phyloP scores from a whole-genome alignment of 2,888 invertebrate genomes.

The Rhagonycha fulva region DNA sequence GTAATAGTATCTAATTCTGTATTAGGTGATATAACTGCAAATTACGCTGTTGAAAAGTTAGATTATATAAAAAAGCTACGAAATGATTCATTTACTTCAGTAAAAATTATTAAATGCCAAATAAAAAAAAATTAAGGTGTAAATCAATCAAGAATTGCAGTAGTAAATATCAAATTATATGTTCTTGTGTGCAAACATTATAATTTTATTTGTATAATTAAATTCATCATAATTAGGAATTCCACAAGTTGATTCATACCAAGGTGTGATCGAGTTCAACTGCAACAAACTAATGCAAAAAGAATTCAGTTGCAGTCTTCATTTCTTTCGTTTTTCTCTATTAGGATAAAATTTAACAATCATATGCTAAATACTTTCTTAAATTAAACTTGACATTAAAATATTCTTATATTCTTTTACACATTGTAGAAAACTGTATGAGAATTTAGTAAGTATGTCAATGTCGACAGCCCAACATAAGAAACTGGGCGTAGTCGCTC shows the following conservation, averaged over 20 bases:
- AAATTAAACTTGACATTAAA: background rate
- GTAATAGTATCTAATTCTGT: background rate
- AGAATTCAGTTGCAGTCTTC: background rate
- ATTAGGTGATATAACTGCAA: background rate
- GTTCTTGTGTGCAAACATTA: background rate
- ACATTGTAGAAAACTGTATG: background rate
- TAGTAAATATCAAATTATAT: background rate
- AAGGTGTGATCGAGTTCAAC: background rate
- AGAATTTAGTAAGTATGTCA: constrained; percentile 6
- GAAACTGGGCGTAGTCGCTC: constrained; percentile 1
- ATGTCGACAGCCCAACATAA: background rate
- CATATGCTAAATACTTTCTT: background rate
- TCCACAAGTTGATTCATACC: background rate
- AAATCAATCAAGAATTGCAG: background rate
- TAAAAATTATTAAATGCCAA: background rate
- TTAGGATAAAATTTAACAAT: background rate
- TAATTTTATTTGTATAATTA: background rate
- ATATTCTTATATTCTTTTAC: background rate
- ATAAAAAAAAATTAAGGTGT: background rate
- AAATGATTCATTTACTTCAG: background rate
- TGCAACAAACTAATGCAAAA: background rate
- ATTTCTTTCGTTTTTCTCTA: background rate
- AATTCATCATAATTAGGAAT: background rate
- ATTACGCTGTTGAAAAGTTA: background rate
- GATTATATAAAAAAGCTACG: background rate